Evolutionary conservation across 2,797 vertebrate species (phyloP).

Genomic region (Thalassophryne amazonica): DNA sequence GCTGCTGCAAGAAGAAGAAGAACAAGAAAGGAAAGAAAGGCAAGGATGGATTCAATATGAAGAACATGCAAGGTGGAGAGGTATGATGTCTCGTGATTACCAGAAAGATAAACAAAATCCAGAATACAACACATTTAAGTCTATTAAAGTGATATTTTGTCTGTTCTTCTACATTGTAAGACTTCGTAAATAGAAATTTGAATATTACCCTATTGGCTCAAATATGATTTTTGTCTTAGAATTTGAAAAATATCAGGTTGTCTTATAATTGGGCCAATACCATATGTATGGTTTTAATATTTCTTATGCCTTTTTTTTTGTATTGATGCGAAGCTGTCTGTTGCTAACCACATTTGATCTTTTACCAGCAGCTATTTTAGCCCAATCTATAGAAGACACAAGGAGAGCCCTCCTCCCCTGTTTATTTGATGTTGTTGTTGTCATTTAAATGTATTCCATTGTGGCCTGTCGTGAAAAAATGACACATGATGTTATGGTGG

Average conservation of each 20-base stretch:
- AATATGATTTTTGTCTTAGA: no score
- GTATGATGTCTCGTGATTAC: slow-evolving; percentile 57
- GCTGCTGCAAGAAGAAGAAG: slow-evolving; percentile 99
- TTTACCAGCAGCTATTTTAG: slow-evolving; percentile 65
- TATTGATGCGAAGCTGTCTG: slow-evolving; percentile 9
- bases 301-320: slow-evolving; percentile 2
- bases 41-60: slow-evolving; percentile 89
- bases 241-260: no score
- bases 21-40: slow-evolving; percentile 98
- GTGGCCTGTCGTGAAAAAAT: slow-evolving; percentile 72
- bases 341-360: slow-evolving; percentile 64
- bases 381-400: slow-evolving; percentile 62
- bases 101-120: slow-evolving; percentile 12
- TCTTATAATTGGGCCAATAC: no score
- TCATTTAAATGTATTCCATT: slow-evolving; percentile 63
- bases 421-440: slow-evolving; percentile 61
- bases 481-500: slow-evolving; percentile 48
- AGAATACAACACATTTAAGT: no score
- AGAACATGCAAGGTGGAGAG: slow-evolving; percentile 83
- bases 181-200: background rate
- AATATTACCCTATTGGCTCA: no score
- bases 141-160: slow-evolving; percentile 8
- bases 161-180: slow-evolving; percentile 2
- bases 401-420: slow-evolving; percentile 67
- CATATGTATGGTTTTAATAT: background rate